Conservation (phyloP, 2,113 vertebrate species). For the Prinia subflava region DNA sequence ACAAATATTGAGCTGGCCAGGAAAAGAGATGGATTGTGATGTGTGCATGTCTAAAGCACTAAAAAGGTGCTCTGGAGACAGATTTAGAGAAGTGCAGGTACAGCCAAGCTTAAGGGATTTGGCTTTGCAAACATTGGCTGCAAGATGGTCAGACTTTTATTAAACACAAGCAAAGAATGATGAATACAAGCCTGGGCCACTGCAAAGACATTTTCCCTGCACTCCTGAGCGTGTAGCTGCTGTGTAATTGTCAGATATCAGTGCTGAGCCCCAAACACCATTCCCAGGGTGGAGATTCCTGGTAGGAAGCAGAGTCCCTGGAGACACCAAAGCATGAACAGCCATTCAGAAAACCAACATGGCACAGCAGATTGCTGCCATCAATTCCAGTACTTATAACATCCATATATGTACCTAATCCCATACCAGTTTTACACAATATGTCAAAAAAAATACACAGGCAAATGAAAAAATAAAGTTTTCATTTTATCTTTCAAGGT, state of each 20-base stretch:
- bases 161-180: background rate
- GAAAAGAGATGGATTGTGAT: background rate
- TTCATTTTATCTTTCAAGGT: accelerated
- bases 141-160: background rate
- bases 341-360: accelerated
- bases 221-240: background rate
- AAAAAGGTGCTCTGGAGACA: background rate
- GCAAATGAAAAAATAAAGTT: background rate
- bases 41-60: background rate
- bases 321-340: background rate
- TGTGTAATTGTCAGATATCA: background rate
- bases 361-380: background rate
- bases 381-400: background rate
- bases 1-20: background rate
- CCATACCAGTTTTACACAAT: background rate
- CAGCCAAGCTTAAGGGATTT: background rate
- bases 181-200: accelerated
- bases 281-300: background rate
- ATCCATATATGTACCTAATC: background rate
- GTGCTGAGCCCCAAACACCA: accelerated
- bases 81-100: background rate
- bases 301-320: background rate
- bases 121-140: background rate
- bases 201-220: background rate
- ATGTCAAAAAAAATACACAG: background rate